Evolutionary conservation across 2,888 invertebrate genomes (phyloP).

Genomic region (Nineta flava): DNA sequence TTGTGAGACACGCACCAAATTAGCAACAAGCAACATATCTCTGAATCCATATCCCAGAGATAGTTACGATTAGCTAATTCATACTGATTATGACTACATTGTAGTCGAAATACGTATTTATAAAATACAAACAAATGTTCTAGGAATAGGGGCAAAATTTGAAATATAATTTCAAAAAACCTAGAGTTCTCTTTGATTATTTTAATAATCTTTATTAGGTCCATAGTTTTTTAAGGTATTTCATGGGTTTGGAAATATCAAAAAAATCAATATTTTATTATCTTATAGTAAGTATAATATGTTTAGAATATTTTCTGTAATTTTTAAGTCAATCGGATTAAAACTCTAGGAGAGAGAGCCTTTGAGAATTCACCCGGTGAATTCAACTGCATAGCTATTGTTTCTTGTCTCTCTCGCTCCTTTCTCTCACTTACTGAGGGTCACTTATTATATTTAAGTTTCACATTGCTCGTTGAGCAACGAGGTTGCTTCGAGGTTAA

Average conservation of each 20-base stretch:
- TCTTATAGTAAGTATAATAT: neutral
- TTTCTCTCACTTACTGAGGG: neutral
- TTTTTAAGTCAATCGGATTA: neutral
- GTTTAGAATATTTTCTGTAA: neutral
- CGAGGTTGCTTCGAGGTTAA: neutral
- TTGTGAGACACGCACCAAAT: too few species aligned
- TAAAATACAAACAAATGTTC: too few species aligned
- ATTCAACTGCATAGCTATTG: neutral
- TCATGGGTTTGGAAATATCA: neutral
- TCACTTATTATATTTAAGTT: neutral
- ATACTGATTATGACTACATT: too few species aligned
- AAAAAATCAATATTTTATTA: neutral
- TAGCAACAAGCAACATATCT: too few species aligned
- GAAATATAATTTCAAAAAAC: too few species aligned
- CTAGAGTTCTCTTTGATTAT: too few species aligned
- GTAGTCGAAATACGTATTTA: too few species aligned
- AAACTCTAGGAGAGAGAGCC: neutral
- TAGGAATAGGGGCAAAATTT: too few species aligned
- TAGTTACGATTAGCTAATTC: too few species aligned
- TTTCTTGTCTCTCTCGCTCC: neutral
- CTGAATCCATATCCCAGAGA: too few species aligned
- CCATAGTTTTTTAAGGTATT: too few species aligned
- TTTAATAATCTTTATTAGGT: too few species aligned
- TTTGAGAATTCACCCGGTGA: neutral
- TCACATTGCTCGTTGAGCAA: neutral